Percentiles rank a stretch among this genome's conserved stretches.
Evolutionary conservation across 2,888 invertebrate species (phyloP).

Genomic region (Leistus spinibarbis): DNA sequence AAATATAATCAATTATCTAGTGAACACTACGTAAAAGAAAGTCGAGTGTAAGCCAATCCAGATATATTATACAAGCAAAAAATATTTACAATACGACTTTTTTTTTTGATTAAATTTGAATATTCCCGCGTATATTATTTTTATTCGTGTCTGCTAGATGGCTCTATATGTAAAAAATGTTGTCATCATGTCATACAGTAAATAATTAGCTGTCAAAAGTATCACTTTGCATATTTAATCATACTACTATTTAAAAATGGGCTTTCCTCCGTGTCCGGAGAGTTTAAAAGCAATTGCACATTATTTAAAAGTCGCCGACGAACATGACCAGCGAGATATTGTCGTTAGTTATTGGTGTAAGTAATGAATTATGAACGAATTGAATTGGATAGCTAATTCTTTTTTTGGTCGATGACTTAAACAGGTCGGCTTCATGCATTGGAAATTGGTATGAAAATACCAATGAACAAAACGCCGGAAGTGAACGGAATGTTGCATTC

Average conservation of each 20-base stretch:
- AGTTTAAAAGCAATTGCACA: slow-evolving; percentile 86
- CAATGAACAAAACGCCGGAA: slow-evolving; percentile 76
- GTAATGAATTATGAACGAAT: slow-evolving; percentile 44
- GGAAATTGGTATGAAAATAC: slow-evolving; percentile 82
- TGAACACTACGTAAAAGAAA: too few relatives aligned
- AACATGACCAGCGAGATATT: slow-evolving; percentile 89
- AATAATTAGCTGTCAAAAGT: slow-evolving; percentile 4
- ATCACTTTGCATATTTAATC: neutral
- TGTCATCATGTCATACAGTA: neutral
- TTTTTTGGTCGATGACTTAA: neutral
- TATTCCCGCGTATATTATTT: neutral
- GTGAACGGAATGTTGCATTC: slow-evolving; percentile 78
- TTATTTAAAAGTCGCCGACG: slow-evolving; percentile 87
- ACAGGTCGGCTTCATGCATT: slow-evolving; percentile 86
- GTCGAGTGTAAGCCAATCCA: too few relatives aligned
- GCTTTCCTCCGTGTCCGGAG: slow-evolving; percentile 74
- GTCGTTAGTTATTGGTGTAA: slow-evolving; percentile 92
- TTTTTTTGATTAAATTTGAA: neutral
- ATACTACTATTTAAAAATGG: slow-evolving; percentile 47
- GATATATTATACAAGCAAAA: too few relatives aligned
- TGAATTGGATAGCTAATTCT: neutral
- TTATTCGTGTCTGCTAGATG: neutral
- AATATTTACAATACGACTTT: too few relatives aligned
- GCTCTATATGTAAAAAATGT: neutral
- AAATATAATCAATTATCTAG: too few relatives aligned